phyloP scores from a whole-genome alignment of 2,888 invertebrate genomes.

The Sclerodermus sp. region DNA sequence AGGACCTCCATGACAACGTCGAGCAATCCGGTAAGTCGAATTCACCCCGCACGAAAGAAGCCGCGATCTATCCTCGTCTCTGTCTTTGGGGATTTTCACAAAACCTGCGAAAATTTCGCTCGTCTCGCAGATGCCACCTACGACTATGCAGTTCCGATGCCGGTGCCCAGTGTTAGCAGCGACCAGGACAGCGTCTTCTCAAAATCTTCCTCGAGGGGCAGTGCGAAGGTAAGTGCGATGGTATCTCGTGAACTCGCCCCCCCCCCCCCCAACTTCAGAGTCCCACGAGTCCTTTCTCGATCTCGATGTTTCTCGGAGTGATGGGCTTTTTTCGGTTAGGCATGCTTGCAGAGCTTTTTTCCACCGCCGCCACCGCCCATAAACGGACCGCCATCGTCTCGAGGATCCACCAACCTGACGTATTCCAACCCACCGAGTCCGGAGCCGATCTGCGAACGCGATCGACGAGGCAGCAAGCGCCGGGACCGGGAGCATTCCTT shows the following conservation, averaged over 20 bases:
- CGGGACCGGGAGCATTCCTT: slow-evolving; percentile 54
- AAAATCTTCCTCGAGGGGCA: slow-evolving; percentile 54
- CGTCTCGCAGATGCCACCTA: slow-evolving; percentile 51
- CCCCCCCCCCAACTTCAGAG: too few relatives aligned
- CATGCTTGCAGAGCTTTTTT: slow-evolving; percentile 57
- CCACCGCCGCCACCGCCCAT: slow-evolving; percentile 55
- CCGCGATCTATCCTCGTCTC: too few relatives aligned
- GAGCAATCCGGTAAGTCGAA: slow-evolving; percentile 51
- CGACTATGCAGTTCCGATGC: slow-evolving; percentile 56
- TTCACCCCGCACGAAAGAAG: not conserved
- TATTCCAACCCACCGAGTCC: slow-evolving; percentile 56
- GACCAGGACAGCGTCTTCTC: slow-evolving; percentile 57
- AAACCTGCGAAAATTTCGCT: slow-evolving; percentile 3
- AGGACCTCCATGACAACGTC: slow-evolving; percentile 56
- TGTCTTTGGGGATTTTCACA: too few relatives aligned
- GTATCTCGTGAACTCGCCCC: not conserved
- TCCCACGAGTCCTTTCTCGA: too few relatives aligned
- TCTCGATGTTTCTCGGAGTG: too few relatives aligned
- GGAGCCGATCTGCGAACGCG: slow-evolving; percentile 52
- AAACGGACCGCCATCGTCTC: slow-evolving; percentile 49
- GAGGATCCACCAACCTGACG: slow-evolving; percentile 53
- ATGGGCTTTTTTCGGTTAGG: slow-evolving; percentile 35
- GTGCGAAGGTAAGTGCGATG: slow-evolving; percentile 48
- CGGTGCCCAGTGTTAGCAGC: slow-evolving; percentile 54
- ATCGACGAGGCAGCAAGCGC: slow-evolving; percentile 52